Evolutionary conservation across 1,140 invertebrate genomes (phyloP).

Genomic region (Brachionus asplanchnoidis): DNA sequence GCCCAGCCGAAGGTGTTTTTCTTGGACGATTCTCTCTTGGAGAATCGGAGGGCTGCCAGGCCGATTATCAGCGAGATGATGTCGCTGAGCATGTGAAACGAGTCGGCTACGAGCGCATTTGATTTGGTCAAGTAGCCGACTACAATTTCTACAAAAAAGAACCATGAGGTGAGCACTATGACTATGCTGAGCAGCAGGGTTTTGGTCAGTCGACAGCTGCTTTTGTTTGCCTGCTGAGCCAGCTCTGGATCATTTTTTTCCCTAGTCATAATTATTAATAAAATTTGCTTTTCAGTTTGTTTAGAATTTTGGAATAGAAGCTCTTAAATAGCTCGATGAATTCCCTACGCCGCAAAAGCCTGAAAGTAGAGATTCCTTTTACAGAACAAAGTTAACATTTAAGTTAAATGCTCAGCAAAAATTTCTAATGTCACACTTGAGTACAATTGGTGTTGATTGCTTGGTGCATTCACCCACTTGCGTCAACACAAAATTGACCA

Average conservation of each 20-base stretch:
- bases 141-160: constrained; percentile 61
- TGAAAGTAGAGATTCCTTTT: neutral
- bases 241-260: neutral
- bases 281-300: neutral
- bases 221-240: neutral
- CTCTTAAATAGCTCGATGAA: neutral
- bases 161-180: constrained; percentile 45
- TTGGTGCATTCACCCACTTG: no score
- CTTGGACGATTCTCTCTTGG: constrained; percentile 49
- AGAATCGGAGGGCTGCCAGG: constrained; percentile 52
- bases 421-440: no score
- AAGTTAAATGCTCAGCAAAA: neutral
- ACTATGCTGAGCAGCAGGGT: neutral
- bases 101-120: constrained; percentile 61
- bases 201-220: neutral
- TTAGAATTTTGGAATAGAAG: neutral
- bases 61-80: constrained; percentile 60
- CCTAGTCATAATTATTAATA: neutral
- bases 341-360: neutral
- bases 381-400: neutral
- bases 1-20: constrained; percentile 63
- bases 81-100: constrained; percentile 63
- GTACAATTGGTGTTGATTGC: no score
- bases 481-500: no score
- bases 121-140: constrained; percentile 62